Evolutionary conservation across 2,888 invertebrate species (phyloP).

Genomic region (Resseliella maxima): DNA sequence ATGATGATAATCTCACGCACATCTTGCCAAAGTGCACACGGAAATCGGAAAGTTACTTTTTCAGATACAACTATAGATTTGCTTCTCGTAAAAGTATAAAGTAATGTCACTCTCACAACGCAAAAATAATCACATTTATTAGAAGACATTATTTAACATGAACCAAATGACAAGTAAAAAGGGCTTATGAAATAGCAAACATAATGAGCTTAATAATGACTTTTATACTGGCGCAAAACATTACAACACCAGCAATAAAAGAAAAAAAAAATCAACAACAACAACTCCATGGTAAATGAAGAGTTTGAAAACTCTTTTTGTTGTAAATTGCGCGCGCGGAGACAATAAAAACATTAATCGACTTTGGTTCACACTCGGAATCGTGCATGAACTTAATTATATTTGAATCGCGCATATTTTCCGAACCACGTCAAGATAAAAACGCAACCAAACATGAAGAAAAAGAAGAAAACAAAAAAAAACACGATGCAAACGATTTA

Average conservation of each 20-base stretch:
- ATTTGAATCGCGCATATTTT: slow-evolving; percentile 32
- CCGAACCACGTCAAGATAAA: background rate
- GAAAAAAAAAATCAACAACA: background rate
- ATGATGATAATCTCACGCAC: slow-evolving; percentile 41
- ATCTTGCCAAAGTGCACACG: slow-evolving; percentile 29
- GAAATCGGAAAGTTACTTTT: background rate
- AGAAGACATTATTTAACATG: slow-evolving; percentile 24
- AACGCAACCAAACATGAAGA: background rate
- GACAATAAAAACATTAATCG: slow-evolving; percentile 45
- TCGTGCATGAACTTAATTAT: slow-evolving; percentile 53
- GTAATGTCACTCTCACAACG: background rate
- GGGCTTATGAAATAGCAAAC: background rate
- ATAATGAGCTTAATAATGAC: slow-evolving; percentile 15
- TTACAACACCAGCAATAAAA: background rate
- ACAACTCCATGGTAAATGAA: slow-evolving; percentile 24
- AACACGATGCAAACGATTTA: background rate
- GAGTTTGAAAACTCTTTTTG: background rate
- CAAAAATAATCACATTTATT: slow-evolving; percentile 37
- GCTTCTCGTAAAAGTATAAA: background rate
- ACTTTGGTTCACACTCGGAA: background rate
- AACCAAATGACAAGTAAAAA: background rate
- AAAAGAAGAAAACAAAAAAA: background rate
- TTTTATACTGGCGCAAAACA: background rate
- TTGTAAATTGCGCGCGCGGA: background rate
- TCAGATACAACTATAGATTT: background rate